Base-by-base conservation (phyloP, 2,888 invertebrate species). In the Papilio demoleus region DNA sequence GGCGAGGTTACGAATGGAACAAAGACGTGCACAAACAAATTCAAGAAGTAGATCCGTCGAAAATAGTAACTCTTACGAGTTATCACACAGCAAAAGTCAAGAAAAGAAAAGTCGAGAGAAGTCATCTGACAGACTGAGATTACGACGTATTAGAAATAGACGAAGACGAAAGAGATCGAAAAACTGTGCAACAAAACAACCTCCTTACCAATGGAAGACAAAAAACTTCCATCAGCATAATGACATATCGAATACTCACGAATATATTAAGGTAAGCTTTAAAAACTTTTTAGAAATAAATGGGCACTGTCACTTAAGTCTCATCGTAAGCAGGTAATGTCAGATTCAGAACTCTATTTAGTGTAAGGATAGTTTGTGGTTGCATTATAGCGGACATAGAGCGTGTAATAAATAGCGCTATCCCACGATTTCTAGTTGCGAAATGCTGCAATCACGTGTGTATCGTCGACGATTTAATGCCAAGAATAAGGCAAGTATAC, bases 101-200 rank as follows among this genome's bases (percentile, higher is more conserved):
- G n/a, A n/a, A n/a, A n/a, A n/a, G n/a, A n/a, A n/a, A 70, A 82
- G 81, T 56, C 80, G 78, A 68, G 84, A 80, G 53, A 86, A 79
- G 71, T 63, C 69, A 2, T 83, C 73, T 12, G 77, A 82, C 70
- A 81, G 84, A 69, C 75, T 81, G 40, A 82, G 80, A 70, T 75
- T 82, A 71, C 81, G 81, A 69, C 82, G 87, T 77, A 81, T 82
- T 59, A 88, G 78, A 74, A 87, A 81, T 63, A 87, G 82, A 77
- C 84, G 87, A 81, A 88, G 81, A 76, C 85, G 86, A 76, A 84
- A 83, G 81, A 84, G 81, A 73, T 86, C 81, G 71, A 92, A 85
- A 74, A 89, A 89, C 73, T 93, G 93, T 65, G 93, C 88, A 4
- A 93, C 93, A 19, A 92, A 88, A 73, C 88, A 93, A 72, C 93